Base-by-base conservation (phyloP, 2,113 vertebrate species). In the Chitala chitala region DNA sequence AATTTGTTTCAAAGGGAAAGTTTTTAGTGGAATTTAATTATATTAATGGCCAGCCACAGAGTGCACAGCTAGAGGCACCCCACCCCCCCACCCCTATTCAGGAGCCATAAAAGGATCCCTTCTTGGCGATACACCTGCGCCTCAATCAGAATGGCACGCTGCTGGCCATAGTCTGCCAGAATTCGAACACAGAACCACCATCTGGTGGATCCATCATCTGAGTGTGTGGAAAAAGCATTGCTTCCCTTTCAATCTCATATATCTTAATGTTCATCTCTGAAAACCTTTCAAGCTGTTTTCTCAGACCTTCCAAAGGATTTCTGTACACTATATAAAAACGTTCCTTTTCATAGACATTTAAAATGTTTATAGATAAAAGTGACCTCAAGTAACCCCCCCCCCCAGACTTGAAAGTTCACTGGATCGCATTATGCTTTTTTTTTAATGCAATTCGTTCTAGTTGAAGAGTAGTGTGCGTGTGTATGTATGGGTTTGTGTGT, bases 1-100 rank as follows among this genome's bases (percentile, higher is more conserved):
- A 88, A 90, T 94, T 87, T 76, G 86, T 86, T 87, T 80, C 81
- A 86, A 87, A 91, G 87, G 87, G 84, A 85, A 91, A 89, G 83
- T 89, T 90, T 88, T 87, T 77, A 84, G 84, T 84, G 78, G 83
- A 86, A 89, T 89, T 88, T 84, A 82, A 89, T 91, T 90, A 86
- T 85, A 87, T 88, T 88, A 89, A 89, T 87, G 86, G 76, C 56
- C 71, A 78, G 77, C 78, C 80, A 79, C 82, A 84, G 86, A 86
- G 81, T 88, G 78, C 77, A 82, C 61, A 71, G 78, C 64, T 50
- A 69, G 80, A 79, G 72, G 75, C 75, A 38, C 70, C 5, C 31
- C 24, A 68, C 8, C 24, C 54, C 42, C 33, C 46, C 46, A 20
- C 24, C n/a, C n/a, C n/a, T n/a, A n/a, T n/a, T n/a, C n/a, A n/a